These are phyloP conservation scores for Fregetta grallaria DNA, from an alignment of 2,113 vertebrate genomes.

Conservation along the genomic window DNA sequence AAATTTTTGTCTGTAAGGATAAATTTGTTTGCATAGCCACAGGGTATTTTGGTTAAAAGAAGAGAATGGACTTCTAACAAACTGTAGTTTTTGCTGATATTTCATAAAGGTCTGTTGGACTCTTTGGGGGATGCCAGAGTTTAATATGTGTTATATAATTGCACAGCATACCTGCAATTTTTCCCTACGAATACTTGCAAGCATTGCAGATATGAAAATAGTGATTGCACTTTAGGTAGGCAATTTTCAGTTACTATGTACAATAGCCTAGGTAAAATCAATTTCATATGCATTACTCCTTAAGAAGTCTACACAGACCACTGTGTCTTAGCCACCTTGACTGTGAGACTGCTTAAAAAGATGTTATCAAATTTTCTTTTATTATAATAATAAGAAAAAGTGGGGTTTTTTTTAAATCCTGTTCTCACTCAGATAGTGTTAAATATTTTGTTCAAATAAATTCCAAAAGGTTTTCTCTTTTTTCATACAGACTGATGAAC, in stretches of 20 bases:
- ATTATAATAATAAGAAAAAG: not conserved
- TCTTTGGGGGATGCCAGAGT: not conserved
- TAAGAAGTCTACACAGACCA: not conserved
- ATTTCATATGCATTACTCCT: not conserved
- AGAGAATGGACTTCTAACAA: not conserved
- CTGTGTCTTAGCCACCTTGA: not conserved
- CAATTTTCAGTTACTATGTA: not conserved
- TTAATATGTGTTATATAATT: not conserved
- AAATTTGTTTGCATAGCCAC: not conserved
- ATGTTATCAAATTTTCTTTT: not conserved
- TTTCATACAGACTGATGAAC: not conserved
- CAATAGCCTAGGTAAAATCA: not conserved
- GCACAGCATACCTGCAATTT: not conserved
- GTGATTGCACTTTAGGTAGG: not conserved
- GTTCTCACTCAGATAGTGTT: not conserved
- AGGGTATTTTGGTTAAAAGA: not conserved
- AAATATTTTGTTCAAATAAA: not conserved
- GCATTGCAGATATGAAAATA: not conserved
- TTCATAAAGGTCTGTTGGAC: not conserved
- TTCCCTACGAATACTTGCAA: not conserved
- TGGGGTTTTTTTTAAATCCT: rapidly evolving
- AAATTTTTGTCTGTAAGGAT: not conserved
- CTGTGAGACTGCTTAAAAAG: not conserved
- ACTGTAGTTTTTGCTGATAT: not conserved
- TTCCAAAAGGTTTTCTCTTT: not conserved